Base-by-base conservation (phyloP, 2,797 vertebrate species). In the Protosalanx chinensis region DNA sequence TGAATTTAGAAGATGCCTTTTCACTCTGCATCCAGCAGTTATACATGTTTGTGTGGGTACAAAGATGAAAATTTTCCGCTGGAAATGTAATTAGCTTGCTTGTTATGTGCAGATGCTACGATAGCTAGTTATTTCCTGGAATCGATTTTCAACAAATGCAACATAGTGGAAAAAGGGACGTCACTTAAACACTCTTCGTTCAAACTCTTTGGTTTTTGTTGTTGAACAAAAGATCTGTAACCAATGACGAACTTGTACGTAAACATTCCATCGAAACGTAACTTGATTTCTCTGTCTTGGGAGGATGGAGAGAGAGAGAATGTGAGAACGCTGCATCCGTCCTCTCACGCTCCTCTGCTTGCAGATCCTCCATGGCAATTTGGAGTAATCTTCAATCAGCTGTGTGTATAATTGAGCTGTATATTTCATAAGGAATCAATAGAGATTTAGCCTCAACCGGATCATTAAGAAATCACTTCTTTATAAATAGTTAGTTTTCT, bases 381-480 rank as follows among this genome's bases (percentile, higher is more conserved):
- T 86, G 71, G 86, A 81, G 75, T 84, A 49, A 70, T 87, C 82
- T 88, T 85, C 90, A 91, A 93, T 91, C 90, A 90, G 85, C 81
- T 83, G 82, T 86, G 84, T 90, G 86, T 91, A 85, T 89, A 92
- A 91, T 91, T 90, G 90, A 91, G 89, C 87, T 87, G 87, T 93
- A 91, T 91, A 91, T 91, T 91, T 91, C 89, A 85, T 79, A 27
- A 82, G 75, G 80, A 91, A 92, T 93, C 91, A 91, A 93, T 94
- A 85, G 85, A 87, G 86, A 87, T 86, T 91, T 87, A 89, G 80
- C 83, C 82, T 74, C 79, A 79, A 86, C 82, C 82, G 82, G 84
- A 90, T 92, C 85, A 90, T 93, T 91, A 92, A 84, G 79, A 64
- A 56, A 76, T 46, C 35, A 6, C 7, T 72, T 75, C 76, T 75